Percentiles rank a stretch among this genome's conserved stretches.
These are phyloP conservation scores for Noctilio leporinus DNA, from an alignment of 2,113 vertebrate species.

Conservation along the genomic window DNA sequence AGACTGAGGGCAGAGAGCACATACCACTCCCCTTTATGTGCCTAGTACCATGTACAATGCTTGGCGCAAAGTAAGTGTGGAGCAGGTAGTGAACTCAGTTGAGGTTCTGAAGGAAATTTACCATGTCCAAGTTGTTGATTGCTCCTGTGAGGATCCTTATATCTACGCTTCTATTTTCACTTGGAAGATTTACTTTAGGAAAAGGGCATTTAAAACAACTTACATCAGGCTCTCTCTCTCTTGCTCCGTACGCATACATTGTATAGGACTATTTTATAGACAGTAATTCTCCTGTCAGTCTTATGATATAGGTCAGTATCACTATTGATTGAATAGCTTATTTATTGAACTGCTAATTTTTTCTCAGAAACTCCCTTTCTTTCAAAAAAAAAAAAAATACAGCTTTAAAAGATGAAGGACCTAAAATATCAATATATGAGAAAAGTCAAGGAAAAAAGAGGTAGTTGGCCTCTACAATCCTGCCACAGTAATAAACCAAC, in stretches of 20 bases:
- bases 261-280: neutral
- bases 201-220: neutral
- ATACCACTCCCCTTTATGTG: neutral
- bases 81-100: neutral
- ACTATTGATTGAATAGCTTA: conserved; percentile 23
- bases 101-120: neutral
- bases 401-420: neutral
- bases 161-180: neutral
- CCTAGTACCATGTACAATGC: neutral
- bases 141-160: neutral
- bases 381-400: neutral
- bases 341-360: conserved; percentile 35
- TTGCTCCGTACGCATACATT: neutral
- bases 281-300: neutral
- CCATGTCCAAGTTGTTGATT: neutral
- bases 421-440: neutral
- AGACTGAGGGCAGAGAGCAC: neutral
- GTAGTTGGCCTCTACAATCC: neutral
- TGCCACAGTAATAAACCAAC: neutral
- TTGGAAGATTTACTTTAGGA: conserved; percentile 5
- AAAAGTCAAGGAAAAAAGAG: conserved; percentile 11
- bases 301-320: neutral
- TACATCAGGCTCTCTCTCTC: neutral
- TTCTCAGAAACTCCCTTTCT: conserved; percentile 16
- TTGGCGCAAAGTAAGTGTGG: neutral